Conservation (phyloP, 1,140 invertebrate species). For the Caenorhabditis inopinata region DNA sequence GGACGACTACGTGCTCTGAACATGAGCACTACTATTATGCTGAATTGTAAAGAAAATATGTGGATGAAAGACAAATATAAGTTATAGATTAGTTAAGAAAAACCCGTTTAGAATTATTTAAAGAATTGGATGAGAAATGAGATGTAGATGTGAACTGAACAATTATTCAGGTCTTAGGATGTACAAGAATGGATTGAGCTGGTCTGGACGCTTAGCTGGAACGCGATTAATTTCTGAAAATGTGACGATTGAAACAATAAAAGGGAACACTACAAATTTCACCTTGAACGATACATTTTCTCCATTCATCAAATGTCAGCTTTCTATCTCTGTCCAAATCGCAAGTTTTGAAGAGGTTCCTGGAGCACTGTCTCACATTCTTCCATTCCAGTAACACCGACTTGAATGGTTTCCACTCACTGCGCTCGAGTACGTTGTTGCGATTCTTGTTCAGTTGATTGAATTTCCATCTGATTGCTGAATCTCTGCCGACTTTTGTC, state of each 20-base stretch:
- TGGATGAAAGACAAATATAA: constrained; percentile 9
- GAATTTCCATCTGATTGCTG: constrained; percentile 41
- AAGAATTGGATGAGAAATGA: background rate
- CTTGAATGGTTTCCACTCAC: constrained; percentile 44
- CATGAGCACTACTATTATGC: background rate
- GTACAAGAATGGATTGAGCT: constrained; percentile 40
- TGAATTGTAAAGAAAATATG: background rate
- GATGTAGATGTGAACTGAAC: background rate
- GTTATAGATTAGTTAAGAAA: background rate
- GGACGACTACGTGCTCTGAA: constrained; percentile 26
- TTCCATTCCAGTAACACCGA: constrained; percentile 32
- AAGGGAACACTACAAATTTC: background rate
- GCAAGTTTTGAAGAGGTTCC: constrained; percentile 43
- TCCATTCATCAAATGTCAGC: constrained; percentile 37
- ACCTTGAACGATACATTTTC: constrained; percentile 36
- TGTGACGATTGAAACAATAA: background rate
- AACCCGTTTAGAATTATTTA: background rate
- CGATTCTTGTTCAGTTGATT: constrained; percentile 35
- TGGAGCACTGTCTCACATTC: constrained; percentile 31
- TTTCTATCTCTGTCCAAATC: constrained; percentile 36
- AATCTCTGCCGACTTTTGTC: constrained; percentile 30
- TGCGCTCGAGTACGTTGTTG: constrained; percentile 32
- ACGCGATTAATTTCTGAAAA: constrained; percentile 41
- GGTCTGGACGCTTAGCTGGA: constrained; percentile 41
- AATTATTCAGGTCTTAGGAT: constrained; percentile 35